phyloP scores from a whole-genome alignment of 2,888 invertebrate species.

The Chalcis sispes region DNA sequence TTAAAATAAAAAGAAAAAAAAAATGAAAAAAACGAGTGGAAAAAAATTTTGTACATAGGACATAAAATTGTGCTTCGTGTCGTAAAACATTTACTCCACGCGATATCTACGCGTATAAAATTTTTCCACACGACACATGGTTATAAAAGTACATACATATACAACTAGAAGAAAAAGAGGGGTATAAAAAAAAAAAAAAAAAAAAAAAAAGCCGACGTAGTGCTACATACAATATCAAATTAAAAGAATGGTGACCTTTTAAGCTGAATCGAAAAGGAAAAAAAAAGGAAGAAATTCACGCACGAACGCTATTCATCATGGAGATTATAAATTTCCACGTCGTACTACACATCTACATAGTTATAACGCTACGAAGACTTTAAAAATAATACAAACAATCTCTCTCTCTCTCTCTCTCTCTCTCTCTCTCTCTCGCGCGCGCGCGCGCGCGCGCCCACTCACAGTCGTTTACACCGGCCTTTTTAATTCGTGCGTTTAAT shows the following conservation, averaged over 20 bases:
- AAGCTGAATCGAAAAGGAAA: neutral
- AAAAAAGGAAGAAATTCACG: neutral
- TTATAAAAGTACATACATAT: neutral
- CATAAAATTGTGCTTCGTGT: neutral
- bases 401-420: too few relatives aligned
- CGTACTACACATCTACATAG: neutral
- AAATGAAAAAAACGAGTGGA: neutral
- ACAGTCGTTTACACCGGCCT: too few relatives aligned
- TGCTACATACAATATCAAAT: neutral
- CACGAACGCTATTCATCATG: too few relatives aligned
- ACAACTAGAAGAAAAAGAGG: neutral
- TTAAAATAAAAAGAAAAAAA: too few relatives aligned
- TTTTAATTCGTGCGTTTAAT: too few relatives aligned
- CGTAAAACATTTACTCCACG: neutral
- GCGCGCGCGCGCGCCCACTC: neutral
- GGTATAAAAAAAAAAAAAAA: too few relatives aligned
- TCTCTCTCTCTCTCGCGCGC: too few relatives aligned
- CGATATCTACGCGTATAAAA: neutral
- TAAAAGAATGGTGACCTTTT: conserved; percentile 4
- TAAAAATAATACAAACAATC: too few relatives aligned
- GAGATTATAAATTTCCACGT: neutral
- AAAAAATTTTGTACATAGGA: conserved; percentile 7
- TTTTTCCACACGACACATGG: conserved; percentile 5
- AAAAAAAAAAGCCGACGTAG: neutral
- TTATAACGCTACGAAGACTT: too few relatives aligned